These are phyloP conservation scores for Mimachlamys varia DNA, from an alignment of 2,888 invertebrate species.

Conservation along the genomic window DNA sequence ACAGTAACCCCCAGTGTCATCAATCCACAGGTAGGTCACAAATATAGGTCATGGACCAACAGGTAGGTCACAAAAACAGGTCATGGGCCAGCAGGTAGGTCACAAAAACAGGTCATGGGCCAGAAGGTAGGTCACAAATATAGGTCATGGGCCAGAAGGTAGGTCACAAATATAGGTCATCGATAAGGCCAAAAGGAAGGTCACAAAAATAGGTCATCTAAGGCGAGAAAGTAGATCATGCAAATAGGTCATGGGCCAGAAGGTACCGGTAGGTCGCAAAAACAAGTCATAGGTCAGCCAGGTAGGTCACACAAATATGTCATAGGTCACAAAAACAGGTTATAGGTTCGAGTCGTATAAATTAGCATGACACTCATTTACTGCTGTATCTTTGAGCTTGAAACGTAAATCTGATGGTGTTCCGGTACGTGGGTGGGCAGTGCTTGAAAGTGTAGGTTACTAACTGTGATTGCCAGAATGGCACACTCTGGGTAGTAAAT, in stretches of 20 bases:
- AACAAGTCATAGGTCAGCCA: not conserved
- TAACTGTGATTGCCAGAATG: no score
- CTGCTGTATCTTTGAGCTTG: no score
- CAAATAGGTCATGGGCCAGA: not conserved
- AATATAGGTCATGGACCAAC: slow-evolving; percentile 10
- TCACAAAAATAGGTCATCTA: slow-evolving; percentile 23
- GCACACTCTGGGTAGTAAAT: no score
- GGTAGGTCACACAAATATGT: not conserved
- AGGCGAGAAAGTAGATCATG: no score
- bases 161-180: not conserved
- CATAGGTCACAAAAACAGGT: not conserved
- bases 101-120: not conserved
- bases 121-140: not conserved
- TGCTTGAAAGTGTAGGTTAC: no score
- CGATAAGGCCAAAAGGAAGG: not conserved
- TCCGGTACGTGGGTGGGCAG: no score
- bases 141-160: not conserved
- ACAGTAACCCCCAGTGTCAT: slow-evolving; percentile 75
- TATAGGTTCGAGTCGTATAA: no score
- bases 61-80: not conserved
- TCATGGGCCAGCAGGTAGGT: not conserved
- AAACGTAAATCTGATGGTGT: no score
- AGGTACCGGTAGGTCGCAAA: no score
- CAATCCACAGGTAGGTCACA: slow-evolving; percentile 55
- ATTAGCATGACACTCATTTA: no score